Conservation (phyloP, 1,140 invertebrate genomes). For the Cherax destructor region DNA sequence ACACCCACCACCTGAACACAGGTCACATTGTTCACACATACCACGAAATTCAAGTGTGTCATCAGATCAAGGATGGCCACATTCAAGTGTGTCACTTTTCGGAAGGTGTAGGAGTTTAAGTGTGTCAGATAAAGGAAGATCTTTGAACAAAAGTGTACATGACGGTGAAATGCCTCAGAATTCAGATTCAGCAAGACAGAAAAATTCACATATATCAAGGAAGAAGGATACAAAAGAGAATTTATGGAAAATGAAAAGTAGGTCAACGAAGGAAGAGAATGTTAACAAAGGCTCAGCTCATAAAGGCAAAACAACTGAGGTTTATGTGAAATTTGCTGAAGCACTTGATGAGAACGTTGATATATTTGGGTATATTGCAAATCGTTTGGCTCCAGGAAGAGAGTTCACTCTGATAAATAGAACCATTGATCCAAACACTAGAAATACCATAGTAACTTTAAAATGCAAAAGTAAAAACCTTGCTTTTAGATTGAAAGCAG, state of each 20-base stretch:
- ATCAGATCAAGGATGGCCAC: neutral
- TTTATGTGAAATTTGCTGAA: constrained; percentile 16
- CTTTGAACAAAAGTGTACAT: neutral
- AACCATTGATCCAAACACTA: neutral
- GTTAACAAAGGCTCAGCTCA: too few species aligned
- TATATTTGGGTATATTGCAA: neutral
- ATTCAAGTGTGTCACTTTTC: neutral
- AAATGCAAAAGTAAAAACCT: neutral
- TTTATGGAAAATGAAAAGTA: neutral
- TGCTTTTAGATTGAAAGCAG: neutral
- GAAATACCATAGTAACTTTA: constrained; percentile 3
- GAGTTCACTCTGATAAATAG: neutral
- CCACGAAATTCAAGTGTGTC: too few species aligned
- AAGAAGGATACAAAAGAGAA: neutral
- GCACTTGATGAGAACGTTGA: neutral
- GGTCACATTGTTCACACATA: too few species aligned
- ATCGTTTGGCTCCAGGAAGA: neutral
- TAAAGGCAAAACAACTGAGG: too few species aligned
- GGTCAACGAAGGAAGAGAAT: too few species aligned
- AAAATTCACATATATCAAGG: neutral
- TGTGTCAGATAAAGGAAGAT: neutral
- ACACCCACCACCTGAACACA: too few species aligned
- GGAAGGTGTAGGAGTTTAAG: neutral
- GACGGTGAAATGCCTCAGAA: too few species aligned
- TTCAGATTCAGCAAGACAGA: too few species aligned